phyloP scores from a whole-genome alignment of 2,113 vertebrate genomes.

The Saguinus midas region DNA sequence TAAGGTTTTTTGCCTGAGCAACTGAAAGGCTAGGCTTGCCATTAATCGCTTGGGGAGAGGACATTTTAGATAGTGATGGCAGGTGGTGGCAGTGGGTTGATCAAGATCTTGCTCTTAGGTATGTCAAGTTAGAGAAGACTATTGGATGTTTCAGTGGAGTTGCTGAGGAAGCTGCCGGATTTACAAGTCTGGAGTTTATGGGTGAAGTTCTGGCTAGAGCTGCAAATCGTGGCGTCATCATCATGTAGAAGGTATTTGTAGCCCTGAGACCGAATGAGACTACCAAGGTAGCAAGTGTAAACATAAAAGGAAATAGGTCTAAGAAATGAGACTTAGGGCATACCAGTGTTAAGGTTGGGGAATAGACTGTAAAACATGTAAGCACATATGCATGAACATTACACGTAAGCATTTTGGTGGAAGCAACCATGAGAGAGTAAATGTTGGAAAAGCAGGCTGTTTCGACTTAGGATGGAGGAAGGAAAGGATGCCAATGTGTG shows the following conservation, averaged over 20 bases:
- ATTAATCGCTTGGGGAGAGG: neutral
- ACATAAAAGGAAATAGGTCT: neutral
- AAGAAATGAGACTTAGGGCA: neutral
- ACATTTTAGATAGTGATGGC: neutral
- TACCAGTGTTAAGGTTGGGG: neutral
- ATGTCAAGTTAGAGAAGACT: neutral
- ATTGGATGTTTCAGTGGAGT: neutral
- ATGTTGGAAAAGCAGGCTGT: neutral
- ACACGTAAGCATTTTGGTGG: neutral
- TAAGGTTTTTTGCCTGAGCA: neutral
- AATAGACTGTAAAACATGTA: neutral
- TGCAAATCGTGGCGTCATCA: neutral
- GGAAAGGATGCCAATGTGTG: neutral
- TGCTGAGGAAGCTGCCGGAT: neutral
- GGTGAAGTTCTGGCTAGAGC: neutral
- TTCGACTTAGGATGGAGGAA: neutral
- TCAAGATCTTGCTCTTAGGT: neutral
- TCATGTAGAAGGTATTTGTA: neutral
- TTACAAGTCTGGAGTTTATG: neutral
- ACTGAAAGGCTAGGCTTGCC: neutral
- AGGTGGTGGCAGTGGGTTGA: neutral
- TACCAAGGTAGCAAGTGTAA: neutral
- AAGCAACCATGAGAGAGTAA: neutral
- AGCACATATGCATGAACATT: too few species aligned
- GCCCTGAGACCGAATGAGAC: neutral